Conservation (phyloP, 2,113 vertebrate species). For the Myanophis thanlyinensis region DNA sequence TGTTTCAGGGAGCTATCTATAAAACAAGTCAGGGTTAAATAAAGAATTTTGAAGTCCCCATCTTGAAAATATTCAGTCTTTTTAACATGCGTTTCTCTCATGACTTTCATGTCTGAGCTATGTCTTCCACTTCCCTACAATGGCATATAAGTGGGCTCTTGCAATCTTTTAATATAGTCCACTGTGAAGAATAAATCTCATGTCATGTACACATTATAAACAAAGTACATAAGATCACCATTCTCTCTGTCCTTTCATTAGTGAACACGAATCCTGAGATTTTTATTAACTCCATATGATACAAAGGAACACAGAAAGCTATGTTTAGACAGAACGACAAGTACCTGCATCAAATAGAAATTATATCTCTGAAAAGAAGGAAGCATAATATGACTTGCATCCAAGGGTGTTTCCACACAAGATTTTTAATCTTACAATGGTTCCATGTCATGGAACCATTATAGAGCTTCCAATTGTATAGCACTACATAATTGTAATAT, state of each 20-base stretch:
- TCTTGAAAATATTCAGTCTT: no score
- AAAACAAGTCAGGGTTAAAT: not conserved
- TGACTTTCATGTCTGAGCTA: not conserved
- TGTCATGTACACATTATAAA: not conserved
- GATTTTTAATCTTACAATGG: not conserved
- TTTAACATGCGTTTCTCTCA: not conserved
- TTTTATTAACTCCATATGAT: not conserved
- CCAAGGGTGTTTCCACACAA: not conserved
- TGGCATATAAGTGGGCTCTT: not conserved
- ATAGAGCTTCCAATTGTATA: no score
- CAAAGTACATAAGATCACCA: not conserved
- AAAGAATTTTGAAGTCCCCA: not conserved
- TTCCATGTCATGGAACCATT: no score
- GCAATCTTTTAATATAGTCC: not conserved
- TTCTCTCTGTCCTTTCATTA: not conserved
- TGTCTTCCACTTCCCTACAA: not conserved
- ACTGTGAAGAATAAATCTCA: not conserved
- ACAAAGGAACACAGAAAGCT: not conserved
- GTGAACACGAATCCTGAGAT: not conserved
- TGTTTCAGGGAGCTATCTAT: not conserved
- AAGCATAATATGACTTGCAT: not conserved
- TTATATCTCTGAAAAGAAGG: not conserved
- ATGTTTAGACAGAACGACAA: not conserved
- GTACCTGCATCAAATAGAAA: not conserved
- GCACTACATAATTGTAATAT: no score